These are phyloP conservation scores for Drosophila tropicalis DNA, from an alignment of 1,140 invertebrate genomes.

Conservation along the genomic window DNA sequence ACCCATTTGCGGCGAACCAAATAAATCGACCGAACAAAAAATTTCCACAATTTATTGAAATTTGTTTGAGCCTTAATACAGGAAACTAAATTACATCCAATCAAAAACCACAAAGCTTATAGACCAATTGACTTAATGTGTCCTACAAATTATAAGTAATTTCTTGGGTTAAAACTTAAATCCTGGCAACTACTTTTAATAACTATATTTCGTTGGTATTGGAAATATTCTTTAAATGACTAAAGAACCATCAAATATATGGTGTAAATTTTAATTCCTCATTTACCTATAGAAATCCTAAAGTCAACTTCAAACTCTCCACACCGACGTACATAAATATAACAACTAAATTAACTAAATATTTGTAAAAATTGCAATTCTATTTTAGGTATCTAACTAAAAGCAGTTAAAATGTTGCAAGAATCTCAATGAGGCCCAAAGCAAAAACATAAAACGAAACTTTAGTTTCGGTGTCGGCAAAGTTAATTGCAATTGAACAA, in stretches of 20 bases:
- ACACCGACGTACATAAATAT: background rate
- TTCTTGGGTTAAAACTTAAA: too few relatives aligned
- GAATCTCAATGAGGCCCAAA: slow-evolving; percentile 38
- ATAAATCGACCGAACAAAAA: background rate
- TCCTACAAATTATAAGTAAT: too few relatives aligned
- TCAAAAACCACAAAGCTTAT: too few relatives aligned
- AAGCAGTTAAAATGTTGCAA: slow-evolving; percentile 54
- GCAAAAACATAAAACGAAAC: slow-evolving; percentile 7
- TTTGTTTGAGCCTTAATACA: background rate
- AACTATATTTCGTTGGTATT: too few relatives aligned
- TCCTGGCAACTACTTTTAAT: too few relatives aligned
- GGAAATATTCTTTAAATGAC: too few relatives aligned
- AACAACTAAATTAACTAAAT: background rate
- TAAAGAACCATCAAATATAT: too few relatives aligned
- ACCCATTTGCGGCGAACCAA: background rate
- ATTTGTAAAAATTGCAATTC: background rate
- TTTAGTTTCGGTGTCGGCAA: background rate
- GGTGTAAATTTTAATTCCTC: too few relatives aligned
- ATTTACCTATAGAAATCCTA: too few relatives aligned
- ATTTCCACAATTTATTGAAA: background rate
- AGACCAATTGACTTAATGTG: too few relatives aligned
- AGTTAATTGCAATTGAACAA: slow-evolving; percentile 49
- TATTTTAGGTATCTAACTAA: slow-evolving; percentile 5
- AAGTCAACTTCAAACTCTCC: too few relatives aligned
- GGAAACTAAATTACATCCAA: background rate